A percentile compares a stretch with the other conserved stretches of the same genome.
Evolutionary conservation across 2,797 vertebrate genomes (phyloP).

Genomic region (Danio aesculapii): DNA sequence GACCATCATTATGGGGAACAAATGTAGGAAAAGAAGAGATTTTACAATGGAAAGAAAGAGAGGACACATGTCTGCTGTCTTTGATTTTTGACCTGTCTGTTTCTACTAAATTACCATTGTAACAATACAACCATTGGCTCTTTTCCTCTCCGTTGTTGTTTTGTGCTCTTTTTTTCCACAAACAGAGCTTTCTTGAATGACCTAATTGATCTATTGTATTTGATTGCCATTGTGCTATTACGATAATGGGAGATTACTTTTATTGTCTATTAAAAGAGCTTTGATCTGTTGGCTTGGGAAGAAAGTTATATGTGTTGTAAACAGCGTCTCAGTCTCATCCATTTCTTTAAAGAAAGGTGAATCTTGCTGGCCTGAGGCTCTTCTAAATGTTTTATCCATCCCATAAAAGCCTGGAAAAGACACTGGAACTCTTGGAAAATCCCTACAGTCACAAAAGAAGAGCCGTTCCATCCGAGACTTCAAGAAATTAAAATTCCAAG

Average conservation of each 20-base stretch:
- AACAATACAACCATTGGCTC: neutral
- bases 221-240: neutral
- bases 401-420: slow-evolving; percentile 60
- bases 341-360: slow-evolving; percentile 31
- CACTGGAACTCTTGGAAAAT: slow-evolving; percentile 65
- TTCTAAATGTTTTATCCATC: slow-evolving; percentile 65
- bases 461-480: slow-evolving; percentile 59
- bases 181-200: neutral
- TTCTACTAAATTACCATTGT: slow-evolving; percentile 18
- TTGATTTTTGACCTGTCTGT: slow-evolving; percentile 9
- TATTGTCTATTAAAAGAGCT: slow-evolving; percentile 13
- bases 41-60: slow-evolving; percentile 17
- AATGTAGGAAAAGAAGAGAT: slow-evolving; percentile 5
- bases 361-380: slow-evolving; percentile 10
- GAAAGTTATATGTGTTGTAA: slow-evolving; percentile 10
- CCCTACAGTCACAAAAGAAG: slow-evolving; percentile 61
- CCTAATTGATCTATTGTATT: slow-evolving; percentile 13
- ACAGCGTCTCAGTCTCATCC: slow-evolving; percentile 28
- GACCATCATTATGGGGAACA: neutral
- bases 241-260: neutral
- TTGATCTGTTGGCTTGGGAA: slow-evolving; percentile 19
- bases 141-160: neutral
- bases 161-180: neutral
- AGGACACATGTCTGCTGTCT: slow-evolving; percentile 11
- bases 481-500: slow-evolving; percentile 68